Percentiles rank a stretch among this genome's conserved stretches.
phyloP scores from a whole-genome alignment of 2,113 vertebrate genomes.

The Telmatochromis brichardi region DNA sequence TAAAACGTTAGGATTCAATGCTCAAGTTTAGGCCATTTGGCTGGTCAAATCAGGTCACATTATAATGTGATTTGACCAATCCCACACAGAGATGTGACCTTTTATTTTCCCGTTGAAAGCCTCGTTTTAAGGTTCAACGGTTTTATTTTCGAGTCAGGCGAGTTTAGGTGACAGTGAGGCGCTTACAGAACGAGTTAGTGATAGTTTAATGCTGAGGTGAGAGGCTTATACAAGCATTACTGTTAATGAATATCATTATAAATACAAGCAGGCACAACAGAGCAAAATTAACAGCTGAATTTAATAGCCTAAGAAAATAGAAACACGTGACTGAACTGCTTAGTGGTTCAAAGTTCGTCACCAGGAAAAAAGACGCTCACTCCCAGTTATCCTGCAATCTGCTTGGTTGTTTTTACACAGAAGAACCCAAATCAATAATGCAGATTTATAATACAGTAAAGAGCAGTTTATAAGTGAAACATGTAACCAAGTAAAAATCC shows the following conservation, averaged over 20 bases:
- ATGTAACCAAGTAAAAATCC: background rate
- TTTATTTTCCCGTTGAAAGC: accelerated
- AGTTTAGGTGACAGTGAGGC: background rate
- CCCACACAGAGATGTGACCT: background rate
- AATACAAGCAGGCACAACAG: background rate
- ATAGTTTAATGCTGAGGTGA: background rate
- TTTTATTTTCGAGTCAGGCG: accelerated
- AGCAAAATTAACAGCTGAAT: background rate
- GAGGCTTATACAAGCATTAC: accelerated
- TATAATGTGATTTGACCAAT: background rate
- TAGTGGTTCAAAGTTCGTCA: background rate
- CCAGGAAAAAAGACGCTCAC: background rate
- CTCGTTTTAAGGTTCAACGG: background rate
- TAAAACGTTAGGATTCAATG: background rate
- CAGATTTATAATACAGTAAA: background rate
- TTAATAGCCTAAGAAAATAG: accelerated
- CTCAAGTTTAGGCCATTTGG: background rate
- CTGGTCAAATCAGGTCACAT: background rate
- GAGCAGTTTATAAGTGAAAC: background rate
- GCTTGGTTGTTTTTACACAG: background rate
- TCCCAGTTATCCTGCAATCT: background rate
- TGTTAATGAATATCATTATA: background rate
- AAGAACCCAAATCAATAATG: background rate
- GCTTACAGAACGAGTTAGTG: background rate
- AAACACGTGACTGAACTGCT: background rate